phyloP scores from a whole-genome alignment of 2,888 invertebrate species.

The Tenthredo livida region DNA sequence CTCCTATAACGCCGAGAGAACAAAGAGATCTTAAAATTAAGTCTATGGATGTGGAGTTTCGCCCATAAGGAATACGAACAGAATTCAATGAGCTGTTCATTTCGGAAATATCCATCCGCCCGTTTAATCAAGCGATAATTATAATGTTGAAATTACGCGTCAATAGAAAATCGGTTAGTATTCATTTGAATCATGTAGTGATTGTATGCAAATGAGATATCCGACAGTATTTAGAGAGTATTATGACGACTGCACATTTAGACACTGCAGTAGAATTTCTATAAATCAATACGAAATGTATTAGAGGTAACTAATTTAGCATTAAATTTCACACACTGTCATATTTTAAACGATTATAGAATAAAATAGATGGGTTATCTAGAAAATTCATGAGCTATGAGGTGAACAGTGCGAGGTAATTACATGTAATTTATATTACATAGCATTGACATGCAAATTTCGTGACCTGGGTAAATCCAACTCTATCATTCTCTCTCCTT shows the following conservation, averaged over 20 bases:
- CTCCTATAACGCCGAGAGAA: not conserved
- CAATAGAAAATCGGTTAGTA: not conserved
- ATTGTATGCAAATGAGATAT: not conserved
- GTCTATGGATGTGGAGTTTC: not conserved
- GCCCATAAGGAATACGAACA: not conserved
- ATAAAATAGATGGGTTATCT: conserved; percentile 69
- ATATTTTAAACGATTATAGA: conserved; percentile 65
- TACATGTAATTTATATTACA: conserved; percentile 78
- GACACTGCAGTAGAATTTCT: not conserved
- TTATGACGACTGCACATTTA: not conserved
- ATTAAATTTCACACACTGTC: conserved; percentile 36
- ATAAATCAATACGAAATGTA: conserved; percentile 34
- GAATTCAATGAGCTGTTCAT: not conserved
- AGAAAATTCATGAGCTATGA: conserved; percentile 73
- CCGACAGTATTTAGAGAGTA: conserved; percentile 7
- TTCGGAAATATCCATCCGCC: not conserved
- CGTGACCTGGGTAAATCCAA: conserved; percentile 66
- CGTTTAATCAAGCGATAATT: not conserved
- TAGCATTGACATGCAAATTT: conserved; percentile 77
- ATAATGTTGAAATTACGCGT: not conserved
- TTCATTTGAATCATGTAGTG: not conserved
- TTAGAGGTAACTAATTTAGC: not conserved
- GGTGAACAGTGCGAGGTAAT: conserved; percentile 72
- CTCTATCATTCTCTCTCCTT: conserved; percentile 45
- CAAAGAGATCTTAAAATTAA: conserved; percentile 16